Evolutionary conservation across 2,113 vertebrate species (phyloP).

Genomic region (Apaloderma vittatum): DNA sequence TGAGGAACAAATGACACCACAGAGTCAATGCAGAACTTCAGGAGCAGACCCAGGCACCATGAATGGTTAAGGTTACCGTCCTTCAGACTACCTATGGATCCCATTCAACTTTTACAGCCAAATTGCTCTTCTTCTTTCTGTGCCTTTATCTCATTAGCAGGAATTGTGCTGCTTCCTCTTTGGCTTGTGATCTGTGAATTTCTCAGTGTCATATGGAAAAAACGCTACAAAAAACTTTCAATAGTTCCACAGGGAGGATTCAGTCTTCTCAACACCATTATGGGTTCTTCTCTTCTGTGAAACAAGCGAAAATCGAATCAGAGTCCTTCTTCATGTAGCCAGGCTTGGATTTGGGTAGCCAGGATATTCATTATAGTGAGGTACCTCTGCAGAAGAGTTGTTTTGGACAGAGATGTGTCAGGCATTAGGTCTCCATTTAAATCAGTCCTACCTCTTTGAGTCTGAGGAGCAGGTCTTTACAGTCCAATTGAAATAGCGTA

Average conservation of each 20-base stretch:
- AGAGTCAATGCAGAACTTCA: neutral
- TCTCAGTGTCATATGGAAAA: neutral
- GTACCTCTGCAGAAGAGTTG: neutral
- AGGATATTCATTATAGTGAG: neutral
- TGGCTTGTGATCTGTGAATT: neutral
- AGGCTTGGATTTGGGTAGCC: neutral
- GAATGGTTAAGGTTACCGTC: neutral
- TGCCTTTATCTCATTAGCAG: neutral
- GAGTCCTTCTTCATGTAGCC: neutral
- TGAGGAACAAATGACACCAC: neutral
- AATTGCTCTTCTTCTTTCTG: neutral
- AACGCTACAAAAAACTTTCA: neutral
- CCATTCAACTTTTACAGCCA: neutral
- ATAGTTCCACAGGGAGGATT: neutral
- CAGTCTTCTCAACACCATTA: neutral
- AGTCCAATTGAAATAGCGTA: neutral
- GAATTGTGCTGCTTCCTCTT: neutral
- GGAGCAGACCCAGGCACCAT: neutral
- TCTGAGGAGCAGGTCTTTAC: neutral
- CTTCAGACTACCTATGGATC: neutral
- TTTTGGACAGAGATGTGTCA: neutral
- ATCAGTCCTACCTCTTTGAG: rapidly evolving
- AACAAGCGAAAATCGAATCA: neutral
- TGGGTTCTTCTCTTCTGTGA: neutral
- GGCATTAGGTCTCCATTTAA: neutral